Conservation (phyloP, 2,888 invertebrate species). For the Pyrrhia umbra region DNA sequence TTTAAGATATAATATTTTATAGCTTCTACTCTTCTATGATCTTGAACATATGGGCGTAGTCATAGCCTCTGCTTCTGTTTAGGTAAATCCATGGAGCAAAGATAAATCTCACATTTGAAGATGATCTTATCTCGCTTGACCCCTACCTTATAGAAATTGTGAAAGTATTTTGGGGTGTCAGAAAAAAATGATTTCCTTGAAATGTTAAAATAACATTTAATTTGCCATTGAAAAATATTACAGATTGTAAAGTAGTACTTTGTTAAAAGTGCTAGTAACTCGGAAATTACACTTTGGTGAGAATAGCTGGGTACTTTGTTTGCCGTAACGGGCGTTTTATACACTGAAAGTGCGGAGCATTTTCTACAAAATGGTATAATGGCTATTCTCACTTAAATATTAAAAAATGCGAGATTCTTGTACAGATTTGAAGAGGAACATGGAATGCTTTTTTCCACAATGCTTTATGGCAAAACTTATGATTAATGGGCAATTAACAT, state of each 20-base stretch:
- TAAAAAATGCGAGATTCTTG: slow-evolving; percentile 31
- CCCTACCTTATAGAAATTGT: slow-evolving; percentile 49
- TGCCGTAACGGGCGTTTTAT: slow-evolving; percentile 45
- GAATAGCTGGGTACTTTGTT: slow-evolving; percentile 40
- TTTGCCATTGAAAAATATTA: slow-evolving; percentile 34
- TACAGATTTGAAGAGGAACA: slow-evolving; percentile 28
- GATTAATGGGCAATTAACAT: background rate
- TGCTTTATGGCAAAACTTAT: slow-evolving; percentile 3
- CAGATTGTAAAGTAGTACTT: slow-evolving; percentile 42
- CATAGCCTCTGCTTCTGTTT: no score
- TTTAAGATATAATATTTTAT: no score
- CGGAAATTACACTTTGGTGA: slow-evolving; percentile 38
- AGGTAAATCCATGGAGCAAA: no score
- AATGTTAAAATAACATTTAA: slow-evolving; percentile 15
- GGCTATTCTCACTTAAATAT: slow-evolving; percentile 29
- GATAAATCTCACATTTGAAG: no score
- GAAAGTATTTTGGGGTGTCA: slow-evolving; percentile 16
- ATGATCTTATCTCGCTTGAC: slow-evolving; percentile 20
- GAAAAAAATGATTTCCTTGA: slow-evolving; percentile 9
- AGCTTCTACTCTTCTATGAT: no score
- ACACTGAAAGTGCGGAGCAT: slow-evolving; percentile 39
- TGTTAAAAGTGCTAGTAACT: slow-evolving; percentile 46
- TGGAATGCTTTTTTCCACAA: slow-evolving; percentile 33
- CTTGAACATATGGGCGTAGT: no score
- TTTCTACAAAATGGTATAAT: slow-evolving; percentile 46